A percentile compares a stretch with the other conserved stretches of the same genome.
Evolutionary conservation across 2,113 vertebrate species (phyloP).

Genomic region (Myotis lucifugus): DNA sequence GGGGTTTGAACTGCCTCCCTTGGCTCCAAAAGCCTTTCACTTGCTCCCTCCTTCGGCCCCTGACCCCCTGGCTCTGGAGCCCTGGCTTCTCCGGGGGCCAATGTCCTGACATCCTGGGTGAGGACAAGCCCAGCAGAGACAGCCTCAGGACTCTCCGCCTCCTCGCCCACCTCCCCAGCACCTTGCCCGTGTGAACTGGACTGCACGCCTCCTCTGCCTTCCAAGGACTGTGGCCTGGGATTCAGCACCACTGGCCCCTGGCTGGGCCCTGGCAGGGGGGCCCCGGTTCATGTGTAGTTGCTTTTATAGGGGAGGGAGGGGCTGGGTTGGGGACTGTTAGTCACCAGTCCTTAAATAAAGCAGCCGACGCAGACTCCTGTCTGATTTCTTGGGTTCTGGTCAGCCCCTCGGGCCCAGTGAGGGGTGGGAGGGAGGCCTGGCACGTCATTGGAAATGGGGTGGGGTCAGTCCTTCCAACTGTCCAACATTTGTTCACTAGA

Average conservation of each 20-base stretch:
- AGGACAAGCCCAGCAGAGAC: neutral
- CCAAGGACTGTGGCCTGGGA: neutral
- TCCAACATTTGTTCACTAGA: neutral
- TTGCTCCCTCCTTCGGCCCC: neutral
- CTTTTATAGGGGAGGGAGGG: neutral
- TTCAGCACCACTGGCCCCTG: neutral
- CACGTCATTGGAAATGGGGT: neutral
- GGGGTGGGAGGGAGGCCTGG: neutral
- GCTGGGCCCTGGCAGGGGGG: neutral
- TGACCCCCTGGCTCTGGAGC: neutral
- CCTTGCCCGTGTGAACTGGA: neutral
- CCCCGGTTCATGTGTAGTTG: neutral
- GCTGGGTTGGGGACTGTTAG: neutral
- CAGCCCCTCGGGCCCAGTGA: neutral
- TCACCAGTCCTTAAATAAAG: slow-evolving; percentile 62
- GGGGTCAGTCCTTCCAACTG: neutral
- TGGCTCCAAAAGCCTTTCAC: neutral
- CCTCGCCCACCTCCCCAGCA: neutral
- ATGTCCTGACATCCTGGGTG: neutral
- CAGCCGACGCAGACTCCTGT: neutral
- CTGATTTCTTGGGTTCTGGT: neutral
- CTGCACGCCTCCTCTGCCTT: neutral
- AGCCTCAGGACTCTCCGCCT: neutral
- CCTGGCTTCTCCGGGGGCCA: neutral
- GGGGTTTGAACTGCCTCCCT: neutral